Evolutionary conservation across 2,888 invertebrate genomes (phyloP).

Genomic region (Synergus umbraculus): DNA sequence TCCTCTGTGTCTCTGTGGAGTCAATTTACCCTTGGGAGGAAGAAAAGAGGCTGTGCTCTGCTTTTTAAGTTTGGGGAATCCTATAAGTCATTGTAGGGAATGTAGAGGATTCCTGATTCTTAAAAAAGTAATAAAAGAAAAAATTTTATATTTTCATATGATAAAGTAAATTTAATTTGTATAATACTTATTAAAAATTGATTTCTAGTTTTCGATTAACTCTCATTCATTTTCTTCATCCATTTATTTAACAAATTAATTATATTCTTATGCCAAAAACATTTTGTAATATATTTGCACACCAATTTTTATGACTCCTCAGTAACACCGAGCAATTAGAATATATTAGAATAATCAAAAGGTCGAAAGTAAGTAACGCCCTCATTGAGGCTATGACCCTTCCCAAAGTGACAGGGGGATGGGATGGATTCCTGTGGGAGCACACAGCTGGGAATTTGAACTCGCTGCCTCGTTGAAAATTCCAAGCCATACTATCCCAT

Average conservation of each 20-base stretch:
- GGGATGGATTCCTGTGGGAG: conserved; percentile 41
- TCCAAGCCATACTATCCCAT: conserved; percentile 38
- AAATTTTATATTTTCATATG: too few species aligned
- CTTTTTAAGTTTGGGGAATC: conserved; percentile 8
- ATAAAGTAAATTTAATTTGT: too few species aligned
- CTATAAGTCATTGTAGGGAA: conserved; percentile 1
- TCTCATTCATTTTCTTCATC: too few species aligned
- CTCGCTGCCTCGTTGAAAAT: conserved; percentile 34
- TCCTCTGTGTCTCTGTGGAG: neutral
- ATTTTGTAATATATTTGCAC: conserved; percentile 20
- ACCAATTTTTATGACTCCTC: conserved; percentile 14
- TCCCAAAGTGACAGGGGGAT: conserved; percentile 36
- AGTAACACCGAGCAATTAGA: conserved; percentile 35
- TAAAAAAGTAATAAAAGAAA: neutral
- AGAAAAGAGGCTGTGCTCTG: conserved; percentile 24
- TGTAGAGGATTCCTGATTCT: neutral
- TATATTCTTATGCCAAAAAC: neutral
- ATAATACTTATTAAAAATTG: too few species aligned
- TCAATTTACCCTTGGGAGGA: conserved; percentile 33
- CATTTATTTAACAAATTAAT: too few species aligned
- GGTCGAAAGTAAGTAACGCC: conserved; percentile 41
- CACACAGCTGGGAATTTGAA: conserved; percentile 39
- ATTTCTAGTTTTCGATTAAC: too few species aligned
- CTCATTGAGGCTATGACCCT: conserved; percentile 40
- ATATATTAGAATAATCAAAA: conserved; percentile 41